Evolutionary conservation across 2,888 invertebrate species (phyloP).

Genomic region (Dasysyrphus albostriatus): DNA sequence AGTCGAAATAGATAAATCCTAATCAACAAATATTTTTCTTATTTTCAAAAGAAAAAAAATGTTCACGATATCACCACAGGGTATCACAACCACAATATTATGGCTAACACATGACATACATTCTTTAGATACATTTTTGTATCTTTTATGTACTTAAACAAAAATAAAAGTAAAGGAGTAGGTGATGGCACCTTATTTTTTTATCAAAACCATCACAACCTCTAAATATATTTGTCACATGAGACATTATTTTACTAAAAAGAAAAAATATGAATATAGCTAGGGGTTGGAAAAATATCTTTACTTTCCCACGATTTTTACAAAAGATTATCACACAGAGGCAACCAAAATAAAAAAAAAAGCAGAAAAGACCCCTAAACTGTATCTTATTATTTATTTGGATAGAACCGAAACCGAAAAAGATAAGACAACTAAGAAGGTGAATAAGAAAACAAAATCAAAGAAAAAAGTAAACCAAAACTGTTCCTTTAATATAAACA

Average conservation of each 20-base stretch:
- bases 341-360: not conserved
- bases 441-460: constrained; percentile 62
- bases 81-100: constrained; percentile 54
- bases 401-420: constrained; percentile 49
- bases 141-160: not conserved
- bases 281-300: constrained; percentile 45
- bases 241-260: constrained; percentile 31
- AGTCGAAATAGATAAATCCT: constrained; percentile 64
- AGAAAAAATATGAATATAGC: constrained; percentile 7
- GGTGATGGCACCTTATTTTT: constrained; percentile 56
- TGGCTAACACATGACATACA: constrained; percentile 59
- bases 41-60: not conserved
- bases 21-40: constrained; percentile 63
- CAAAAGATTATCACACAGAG: constrained; percentile 46
- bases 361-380: constrained; percentile 31
- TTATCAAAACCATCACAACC: constrained; percentile 63
- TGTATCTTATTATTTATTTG: constrained; percentile 56
- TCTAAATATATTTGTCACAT: constrained; percentile 67
- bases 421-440: constrained; percentile 60
- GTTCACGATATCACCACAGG: constrained; percentile 31
- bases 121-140: constrained; percentile 45
- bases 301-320: constrained; percentile 68
- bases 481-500: constrained; percentile 34
- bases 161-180: constrained; percentile 53
- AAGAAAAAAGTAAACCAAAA: constrained; percentile 52